These are phyloP conservation scores for Calameuta pallipes DNA, from an alignment of 2,888 invertebrate species.

Conservation along the genomic window DNA sequence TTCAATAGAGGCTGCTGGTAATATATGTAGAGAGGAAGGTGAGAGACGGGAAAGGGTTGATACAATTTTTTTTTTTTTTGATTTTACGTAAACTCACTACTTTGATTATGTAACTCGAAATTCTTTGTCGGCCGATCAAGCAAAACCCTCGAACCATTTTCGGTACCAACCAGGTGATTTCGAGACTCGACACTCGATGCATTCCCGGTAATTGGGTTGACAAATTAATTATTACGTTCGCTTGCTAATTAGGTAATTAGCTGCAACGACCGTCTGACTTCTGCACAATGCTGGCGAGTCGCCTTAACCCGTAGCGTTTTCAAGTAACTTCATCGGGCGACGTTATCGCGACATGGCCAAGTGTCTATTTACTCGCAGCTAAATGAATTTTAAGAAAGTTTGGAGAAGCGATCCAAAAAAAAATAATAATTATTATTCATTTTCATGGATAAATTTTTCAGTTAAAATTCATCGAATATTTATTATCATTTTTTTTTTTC, in stretches of 20 bases:
- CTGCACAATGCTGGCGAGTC: not conserved
- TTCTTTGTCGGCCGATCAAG: not conserved
- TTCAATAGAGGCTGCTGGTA: not conserved
- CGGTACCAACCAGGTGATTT: not conserved
- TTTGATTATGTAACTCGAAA: not conserved
- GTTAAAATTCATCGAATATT: too few species aligned
- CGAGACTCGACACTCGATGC: slow-evolving; percentile 12
- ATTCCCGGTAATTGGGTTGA: slow-evolving; percentile 28
- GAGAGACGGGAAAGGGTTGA: not conserved
- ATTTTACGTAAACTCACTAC: not conserved
- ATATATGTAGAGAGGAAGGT: not conserved
- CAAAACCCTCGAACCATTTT: not conserved
- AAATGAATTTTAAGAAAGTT: not conserved
- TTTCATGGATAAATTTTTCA: not conserved
- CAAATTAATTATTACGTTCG: slow-evolving; percentile 43
- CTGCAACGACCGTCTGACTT: slow-evolving; percentile 8
- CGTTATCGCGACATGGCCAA: not conserved
- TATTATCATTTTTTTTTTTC: too few species aligned
- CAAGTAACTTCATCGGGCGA: not conserved
- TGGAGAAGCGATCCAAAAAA: not conserved
- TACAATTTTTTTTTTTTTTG: not conserved
- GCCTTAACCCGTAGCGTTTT: not conserved
- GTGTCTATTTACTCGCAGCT: not conserved
- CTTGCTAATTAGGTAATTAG: slow-evolving; percentile 43
- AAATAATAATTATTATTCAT: not conserved